Conservation (phyloP, 2,797 vertebrate species). For the Perodicticus potto region DNA sequence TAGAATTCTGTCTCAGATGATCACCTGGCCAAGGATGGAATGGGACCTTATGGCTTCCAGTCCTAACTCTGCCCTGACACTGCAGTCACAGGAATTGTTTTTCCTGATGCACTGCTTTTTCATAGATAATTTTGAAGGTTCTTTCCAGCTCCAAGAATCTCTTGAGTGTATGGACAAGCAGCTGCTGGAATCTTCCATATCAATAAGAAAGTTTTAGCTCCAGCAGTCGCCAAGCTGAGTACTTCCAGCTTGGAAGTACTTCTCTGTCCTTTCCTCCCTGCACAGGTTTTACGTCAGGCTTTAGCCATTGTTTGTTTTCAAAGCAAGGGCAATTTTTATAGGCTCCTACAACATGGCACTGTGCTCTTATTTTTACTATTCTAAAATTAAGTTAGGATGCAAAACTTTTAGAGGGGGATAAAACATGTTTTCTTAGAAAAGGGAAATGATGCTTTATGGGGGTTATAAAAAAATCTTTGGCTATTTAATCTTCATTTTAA, state of each 20-base stretch:
- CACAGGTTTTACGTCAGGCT: background rate
- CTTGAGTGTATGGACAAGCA: background rate
- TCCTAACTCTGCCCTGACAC: background rate
- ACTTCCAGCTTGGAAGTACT: background rate
- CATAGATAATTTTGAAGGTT: background rate
- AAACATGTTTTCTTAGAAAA: conserved; percentile 11
- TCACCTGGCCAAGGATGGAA: background rate
- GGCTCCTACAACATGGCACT: background rate
- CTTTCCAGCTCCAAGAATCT: background rate
- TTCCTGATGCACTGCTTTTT: background rate
- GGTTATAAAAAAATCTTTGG: background rate
- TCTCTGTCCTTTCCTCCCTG: background rate
- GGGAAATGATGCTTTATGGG: background rate
- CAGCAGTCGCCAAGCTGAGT: background rate
- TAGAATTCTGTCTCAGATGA: background rate
- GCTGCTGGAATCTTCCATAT: background rate
- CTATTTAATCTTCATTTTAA: background rate
- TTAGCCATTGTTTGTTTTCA: background rate
- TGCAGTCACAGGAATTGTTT: background rate
- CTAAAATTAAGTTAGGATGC: conserved; percentile 12
- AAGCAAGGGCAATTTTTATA: background rate
- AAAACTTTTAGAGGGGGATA: background rate
- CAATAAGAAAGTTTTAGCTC: background rate
- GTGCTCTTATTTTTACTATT: background rate
- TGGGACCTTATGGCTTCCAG: background rate